Evolutionary conservation across 2,888 invertebrate genomes (phyloP).

Genomic region (Tanypteryx hageni): DNA sequence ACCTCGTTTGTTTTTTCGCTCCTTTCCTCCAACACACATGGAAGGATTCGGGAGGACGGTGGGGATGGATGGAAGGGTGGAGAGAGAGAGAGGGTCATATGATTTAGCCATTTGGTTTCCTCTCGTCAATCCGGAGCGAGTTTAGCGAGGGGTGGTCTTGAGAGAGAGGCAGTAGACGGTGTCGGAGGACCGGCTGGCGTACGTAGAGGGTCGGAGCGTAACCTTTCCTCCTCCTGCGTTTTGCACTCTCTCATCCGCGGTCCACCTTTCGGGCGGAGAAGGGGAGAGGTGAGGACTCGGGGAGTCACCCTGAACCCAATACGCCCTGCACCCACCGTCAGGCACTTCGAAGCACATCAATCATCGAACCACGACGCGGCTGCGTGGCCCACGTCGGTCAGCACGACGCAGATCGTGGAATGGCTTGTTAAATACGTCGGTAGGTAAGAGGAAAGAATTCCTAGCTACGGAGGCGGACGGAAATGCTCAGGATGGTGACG

Average conservation of each 20-base stretch:
- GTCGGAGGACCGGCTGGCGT: conserved; percentile 39
- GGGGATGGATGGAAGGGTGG: not conserved
- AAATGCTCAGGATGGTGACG: not conserved
- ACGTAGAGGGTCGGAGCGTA: conserved; percentile 13
- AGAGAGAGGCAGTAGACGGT: not conserved
- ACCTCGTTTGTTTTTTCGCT: conserved; percentile 60
- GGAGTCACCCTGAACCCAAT: conserved; percentile 19
- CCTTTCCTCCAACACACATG: conserved; percentile 27
- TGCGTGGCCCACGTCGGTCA: not conserved
- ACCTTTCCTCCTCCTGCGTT: not conserved
- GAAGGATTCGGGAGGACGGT: conserved; percentile 15
- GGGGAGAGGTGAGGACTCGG: not conserved
- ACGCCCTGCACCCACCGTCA: not conserved
- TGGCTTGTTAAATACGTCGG: conserved; percentile 13
- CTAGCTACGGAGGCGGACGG: not conserved
- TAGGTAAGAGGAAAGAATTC: not conserved
- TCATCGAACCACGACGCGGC: conserved; percentile 18
- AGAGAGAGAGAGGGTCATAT: conserved; percentile 56
- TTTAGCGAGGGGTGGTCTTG: not conserved
- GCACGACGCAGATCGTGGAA: conserved; percentile 18
- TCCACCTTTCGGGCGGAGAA: not conserved
- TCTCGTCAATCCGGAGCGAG: conserved; percentile 41
- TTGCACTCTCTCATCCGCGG: conserved; percentile 31
- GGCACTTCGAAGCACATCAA: conserved; percentile 11
- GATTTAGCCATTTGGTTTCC: conserved; percentile 56